phyloP scores from a whole-genome alignment of 2,797 vertebrate species.

The Schizopygopsis malacanthus region DNA sequence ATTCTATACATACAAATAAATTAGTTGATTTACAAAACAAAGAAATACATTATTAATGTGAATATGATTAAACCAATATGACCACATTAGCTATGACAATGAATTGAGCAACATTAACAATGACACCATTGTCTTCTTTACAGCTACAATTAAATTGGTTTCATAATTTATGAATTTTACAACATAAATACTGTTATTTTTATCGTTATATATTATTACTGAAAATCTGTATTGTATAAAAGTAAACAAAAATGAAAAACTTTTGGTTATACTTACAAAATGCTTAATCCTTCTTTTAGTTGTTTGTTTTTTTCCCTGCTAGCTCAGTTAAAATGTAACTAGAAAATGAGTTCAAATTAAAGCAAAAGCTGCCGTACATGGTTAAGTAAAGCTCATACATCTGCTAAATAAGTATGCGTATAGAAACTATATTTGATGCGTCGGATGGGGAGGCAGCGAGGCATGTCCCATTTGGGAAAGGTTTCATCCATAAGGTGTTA shows the following conservation, averaged over 20 bases:
- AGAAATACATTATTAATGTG: neutral
- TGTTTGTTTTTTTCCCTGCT: neutral
- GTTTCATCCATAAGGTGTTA: conserved; percentile 19
- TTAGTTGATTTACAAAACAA: neutral
- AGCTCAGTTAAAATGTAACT: neutral
- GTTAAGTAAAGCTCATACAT: neutral
- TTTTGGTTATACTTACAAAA: neutral
- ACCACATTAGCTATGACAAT: neutral
- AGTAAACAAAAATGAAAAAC: neutral
- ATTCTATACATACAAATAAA: neutral
- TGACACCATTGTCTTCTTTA: neutral
- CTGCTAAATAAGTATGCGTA: neutral
- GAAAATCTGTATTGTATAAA: neutral
- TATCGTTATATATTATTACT: neutral
- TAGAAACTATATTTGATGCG: neutral
- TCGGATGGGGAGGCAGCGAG: neutral
- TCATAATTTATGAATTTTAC: neutral
- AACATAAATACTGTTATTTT: neutral
- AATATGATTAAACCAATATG: neutral
- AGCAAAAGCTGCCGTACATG: neutral
- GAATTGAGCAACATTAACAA: neutral
- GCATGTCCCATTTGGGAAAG: conserved; percentile 10
- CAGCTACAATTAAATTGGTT: neutral
- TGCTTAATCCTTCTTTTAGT: neutral
- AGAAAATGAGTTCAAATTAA: neutral